Evolutionary conservation across 2,797 vertebrate species (phyloP).

Genomic region (Margarornis squamiger): DNA sequence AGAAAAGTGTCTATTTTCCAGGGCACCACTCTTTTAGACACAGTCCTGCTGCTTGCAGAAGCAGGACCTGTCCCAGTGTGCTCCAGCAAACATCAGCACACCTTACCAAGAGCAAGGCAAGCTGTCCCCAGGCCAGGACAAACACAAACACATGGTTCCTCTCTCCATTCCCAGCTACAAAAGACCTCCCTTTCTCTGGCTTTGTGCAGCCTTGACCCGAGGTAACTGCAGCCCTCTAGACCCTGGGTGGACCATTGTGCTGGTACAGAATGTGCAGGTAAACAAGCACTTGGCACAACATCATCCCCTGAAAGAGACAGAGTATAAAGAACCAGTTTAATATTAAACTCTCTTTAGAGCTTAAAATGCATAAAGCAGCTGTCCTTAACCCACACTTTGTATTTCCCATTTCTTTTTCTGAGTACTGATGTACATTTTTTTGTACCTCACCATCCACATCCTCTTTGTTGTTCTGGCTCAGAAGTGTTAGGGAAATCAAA

Average conservation of each 20-base stretch:
- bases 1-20: rapidly evolving
- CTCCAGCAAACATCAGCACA: not conserved
- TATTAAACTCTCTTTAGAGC: not conserved
- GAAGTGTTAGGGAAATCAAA: not conserved
- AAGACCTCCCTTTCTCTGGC: not conserved
- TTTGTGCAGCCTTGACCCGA: rapidly evolving
- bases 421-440: not conserved
- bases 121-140: not conserved
- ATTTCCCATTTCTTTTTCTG: not conserved
- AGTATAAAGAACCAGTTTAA: not conserved
- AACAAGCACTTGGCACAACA: not conserved
- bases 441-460: not conserved
- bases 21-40: not conserved
- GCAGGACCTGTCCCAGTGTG: not conserved
- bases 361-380: not conserved
- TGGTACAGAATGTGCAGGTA: not conserved
- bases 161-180: not conserved
- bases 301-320: not conserved
- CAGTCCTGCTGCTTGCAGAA: not conserved
- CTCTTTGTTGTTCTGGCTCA: not conserved
- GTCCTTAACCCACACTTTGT: not conserved
- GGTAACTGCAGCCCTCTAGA: not conserved
- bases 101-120: rapidly evolving
- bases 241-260: not conserved
- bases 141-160: not conserved